Evolutionary conservation across 2,888 invertebrate genomes (phyloP), one percentile per base, ranked within the genome.

Genomic region (Nasonovia ribisnigri): DNA sequence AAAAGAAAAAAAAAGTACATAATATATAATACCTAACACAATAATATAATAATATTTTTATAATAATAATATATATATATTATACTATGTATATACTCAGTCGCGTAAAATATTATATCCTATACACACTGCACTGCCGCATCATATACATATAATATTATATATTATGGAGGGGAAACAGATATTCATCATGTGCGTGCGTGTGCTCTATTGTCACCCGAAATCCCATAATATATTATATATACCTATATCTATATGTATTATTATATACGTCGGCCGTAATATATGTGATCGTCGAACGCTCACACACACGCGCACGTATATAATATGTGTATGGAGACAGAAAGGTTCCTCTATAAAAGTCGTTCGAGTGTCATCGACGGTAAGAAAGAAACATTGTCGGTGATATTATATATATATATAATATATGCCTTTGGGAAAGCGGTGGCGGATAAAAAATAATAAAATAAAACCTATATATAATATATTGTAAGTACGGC

Each of bases 281-380:
- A 48, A 29, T 48, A 29, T 77, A 77, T 42, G 36, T 77, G 77
- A 36, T 77, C 77, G 36, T 77, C 77, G 77, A 77, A 77, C 36
- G 20, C 20, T 36, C 36, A 24, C 36, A 20, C 36, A 20, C 54
- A 67, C 29, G 24, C 26, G 4, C 29, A n/a, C 29, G 4, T 13
- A 13, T 13, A 67, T 16, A 67, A 13, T n/a, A 3, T 13, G 60
- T 67, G 67, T 67, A n/a, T 16, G n/a, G 1, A 77, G 20, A 88
- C 77, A 92, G 84, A 93, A 90, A 89, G 93, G 90, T 87, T 48
- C 57, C 51, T 93, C 90, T 90, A 86, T 93, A 93, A 93, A 93
- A 93, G 93, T 93, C 93, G 93, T 93, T 93, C 93, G 90, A 93
- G 93, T 93, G 93, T 93, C 93, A 93, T 93, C 93, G 93, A 93